These are phyloP conservation scores for Pseudochaenichthys georgianus DNA, from an alignment of 2,797 vertebrate species.

Conservation along the genomic window DNA sequence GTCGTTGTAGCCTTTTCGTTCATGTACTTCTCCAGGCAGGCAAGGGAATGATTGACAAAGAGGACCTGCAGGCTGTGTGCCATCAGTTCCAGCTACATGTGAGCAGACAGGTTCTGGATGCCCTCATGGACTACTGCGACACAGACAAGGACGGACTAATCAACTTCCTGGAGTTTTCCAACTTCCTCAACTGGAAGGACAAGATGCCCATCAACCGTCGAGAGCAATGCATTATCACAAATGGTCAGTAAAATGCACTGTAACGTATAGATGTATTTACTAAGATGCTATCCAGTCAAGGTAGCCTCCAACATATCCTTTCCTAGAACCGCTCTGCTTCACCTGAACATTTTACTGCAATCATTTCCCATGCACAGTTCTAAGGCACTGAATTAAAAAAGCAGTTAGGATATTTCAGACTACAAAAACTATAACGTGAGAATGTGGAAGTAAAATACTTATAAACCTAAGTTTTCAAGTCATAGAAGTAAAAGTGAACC, in stretches of 20 bases:
- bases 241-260: slow-evolving; percentile 64
- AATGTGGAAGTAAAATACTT: background rate
- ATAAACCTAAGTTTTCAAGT: background rate
- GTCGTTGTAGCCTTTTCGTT: background rate
- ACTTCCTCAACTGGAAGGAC: slow-evolving; percentile 95
- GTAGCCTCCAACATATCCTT: too few species aligned
- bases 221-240: slow-evolving; percentile 83
- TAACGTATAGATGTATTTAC: background rate
- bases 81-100: slow-evolving; percentile 83
- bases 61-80: slow-evolving; percentile 84
- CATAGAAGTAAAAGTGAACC: background rate
- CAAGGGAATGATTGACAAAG: slow-evolving; percentile 87
- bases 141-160: slow-evolving; percentile 87
- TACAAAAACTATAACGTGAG: background rate
- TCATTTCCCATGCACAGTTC: background rate
- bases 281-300: background rate
- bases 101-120: slow-evolving; percentile 81
- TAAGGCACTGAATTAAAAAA: slow-evolving; percentile 1
- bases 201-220: slow-evolving; percentile 80
- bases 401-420: background rate
- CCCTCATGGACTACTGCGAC: slow-evolving; percentile 90
- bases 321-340: too few species aligned
- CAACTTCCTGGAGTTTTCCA: slow-evolving; percentile 89
- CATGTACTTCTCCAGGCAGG: slow-evolving; percentile 72
- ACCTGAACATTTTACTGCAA: too few species aligned